phyloP scores from a whole-genome alignment of 2,113 vertebrate genomes.

The Calonectris borealis region DNA sequence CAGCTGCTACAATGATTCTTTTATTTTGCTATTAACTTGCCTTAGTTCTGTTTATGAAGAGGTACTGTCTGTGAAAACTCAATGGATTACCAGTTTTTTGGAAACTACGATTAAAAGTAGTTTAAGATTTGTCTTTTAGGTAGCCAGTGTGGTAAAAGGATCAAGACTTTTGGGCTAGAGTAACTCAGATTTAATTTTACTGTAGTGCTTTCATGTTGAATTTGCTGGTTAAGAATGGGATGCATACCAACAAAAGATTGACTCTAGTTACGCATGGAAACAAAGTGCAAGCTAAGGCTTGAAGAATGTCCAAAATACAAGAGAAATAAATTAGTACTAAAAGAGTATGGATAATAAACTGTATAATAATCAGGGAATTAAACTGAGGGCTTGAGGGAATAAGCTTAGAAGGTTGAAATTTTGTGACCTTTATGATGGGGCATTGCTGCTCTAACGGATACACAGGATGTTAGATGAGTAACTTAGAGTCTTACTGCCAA shows the following conservation, averaged over 20 bases:
- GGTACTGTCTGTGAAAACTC: not conserved
- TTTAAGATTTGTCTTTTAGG: not conserved
- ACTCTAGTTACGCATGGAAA: not conserved
- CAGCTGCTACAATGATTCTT: not conserved
- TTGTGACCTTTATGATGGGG: not conserved
- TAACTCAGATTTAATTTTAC: not conserved
- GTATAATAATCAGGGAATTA: not conserved
- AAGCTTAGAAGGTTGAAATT: not conserved
- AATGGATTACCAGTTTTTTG: not conserved
- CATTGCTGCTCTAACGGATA: not conserved
- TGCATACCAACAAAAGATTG: not conserved
- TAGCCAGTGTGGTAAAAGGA: fast-evolving
- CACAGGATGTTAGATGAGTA: not conserved
- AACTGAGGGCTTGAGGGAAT: not conserved
- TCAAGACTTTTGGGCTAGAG: not conserved
- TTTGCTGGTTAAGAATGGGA: not conserved
- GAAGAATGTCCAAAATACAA: not conserved
- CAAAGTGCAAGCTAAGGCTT: not conserved
- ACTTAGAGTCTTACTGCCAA: not conserved
- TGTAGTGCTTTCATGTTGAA: not conserved
- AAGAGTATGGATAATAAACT: not conserved
- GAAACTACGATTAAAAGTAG: not conserved
- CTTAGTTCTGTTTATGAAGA: not conserved
- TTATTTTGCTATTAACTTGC: not conserved
- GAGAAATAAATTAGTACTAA: not conserved